A percentile compares a stretch with the other conserved stretches of the same genome.
Evolutionary conservation across 2,113 vertebrate genomes (phyloP).

Genomic region (Bubalus kerabau): DNA sequence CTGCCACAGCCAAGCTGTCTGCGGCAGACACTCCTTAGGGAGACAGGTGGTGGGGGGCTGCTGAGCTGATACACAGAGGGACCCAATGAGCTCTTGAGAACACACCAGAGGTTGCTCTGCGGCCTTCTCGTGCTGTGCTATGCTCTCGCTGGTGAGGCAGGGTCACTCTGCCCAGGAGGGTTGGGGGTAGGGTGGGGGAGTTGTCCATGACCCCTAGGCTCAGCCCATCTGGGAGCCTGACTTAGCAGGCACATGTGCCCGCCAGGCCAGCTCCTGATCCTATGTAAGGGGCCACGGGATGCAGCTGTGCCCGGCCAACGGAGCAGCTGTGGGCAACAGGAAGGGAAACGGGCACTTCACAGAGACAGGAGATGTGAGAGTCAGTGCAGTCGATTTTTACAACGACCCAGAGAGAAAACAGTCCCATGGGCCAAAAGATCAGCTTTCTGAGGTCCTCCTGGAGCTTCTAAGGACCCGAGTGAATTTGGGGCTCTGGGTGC

Average conservation of each 20-base stretch:
- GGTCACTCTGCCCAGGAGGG: background rate
- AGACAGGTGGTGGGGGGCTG: background rate
- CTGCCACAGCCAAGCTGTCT: background rate
- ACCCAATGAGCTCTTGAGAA: accelerated
- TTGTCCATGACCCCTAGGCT: accelerated
- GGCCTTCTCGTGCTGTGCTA: accelerated
- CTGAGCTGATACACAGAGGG: background rate
- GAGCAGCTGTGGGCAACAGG: background rate
- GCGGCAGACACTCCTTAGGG: background rate
- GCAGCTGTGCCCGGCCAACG: background rate
- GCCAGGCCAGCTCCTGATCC: background rate
- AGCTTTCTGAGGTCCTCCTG: background rate
- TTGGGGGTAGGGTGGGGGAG: background rate
- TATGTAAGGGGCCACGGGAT: background rate
- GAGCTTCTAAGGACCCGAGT: background rate
- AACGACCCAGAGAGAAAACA: background rate
- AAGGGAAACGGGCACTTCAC: background rate
- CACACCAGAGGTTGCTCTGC: accelerated
- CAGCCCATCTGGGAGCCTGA: background rate
- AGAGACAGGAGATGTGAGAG: background rate
- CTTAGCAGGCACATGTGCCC: background rate
- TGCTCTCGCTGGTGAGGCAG: accelerated
- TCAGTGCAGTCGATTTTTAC: no score
- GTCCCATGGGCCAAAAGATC: no score
- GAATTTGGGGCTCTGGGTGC: background rate